These are phyloP conservation scores for Sparidentex hasta DNA, from an alignment of 2,797 vertebrate genomes.

Conservation along the genomic window DNA sequence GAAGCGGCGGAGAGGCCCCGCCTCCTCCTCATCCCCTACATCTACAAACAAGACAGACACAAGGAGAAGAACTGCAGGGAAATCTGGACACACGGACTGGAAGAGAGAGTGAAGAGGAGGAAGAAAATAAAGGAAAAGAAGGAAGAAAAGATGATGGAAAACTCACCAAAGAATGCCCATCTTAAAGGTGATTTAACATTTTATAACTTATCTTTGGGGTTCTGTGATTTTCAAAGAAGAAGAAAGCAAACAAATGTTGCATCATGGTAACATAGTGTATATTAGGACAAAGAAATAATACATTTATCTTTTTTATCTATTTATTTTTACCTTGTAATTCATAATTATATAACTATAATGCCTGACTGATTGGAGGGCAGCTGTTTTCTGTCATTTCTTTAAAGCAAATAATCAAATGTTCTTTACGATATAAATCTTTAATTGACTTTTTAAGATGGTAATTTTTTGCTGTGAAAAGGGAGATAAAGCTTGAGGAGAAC, in stretches of 20 bases:
- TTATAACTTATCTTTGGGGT: background rate
- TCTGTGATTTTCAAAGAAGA: background rate
- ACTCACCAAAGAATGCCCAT: conserved; percentile 71
- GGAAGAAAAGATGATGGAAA: conserved; percentile 39
- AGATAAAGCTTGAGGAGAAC: conserved; percentile 29
- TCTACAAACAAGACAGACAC: conserved; percentile 94
- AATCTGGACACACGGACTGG: conserved; percentile 86
- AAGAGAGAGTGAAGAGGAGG: conserved; percentile 60
- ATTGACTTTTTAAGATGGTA: conserved; percentile 61
- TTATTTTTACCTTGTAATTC: background rate
- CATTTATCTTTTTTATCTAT: background rate
- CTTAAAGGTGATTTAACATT: conserved; percentile 34
- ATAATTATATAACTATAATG: background rate
- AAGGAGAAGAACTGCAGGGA: conserved; percentile 93
- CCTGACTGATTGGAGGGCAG: background rate
- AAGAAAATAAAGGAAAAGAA: conserved; percentile 34
- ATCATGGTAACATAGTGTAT: background rate
- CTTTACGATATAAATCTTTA: background rate
- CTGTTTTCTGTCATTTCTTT: background rate
- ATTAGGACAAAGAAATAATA: no score
- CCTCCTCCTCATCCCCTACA: conserved; percentile 96
- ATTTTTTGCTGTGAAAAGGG: conserved; percentile 61
- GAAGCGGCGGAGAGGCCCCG: conserved; percentile 91
- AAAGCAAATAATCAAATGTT: background rate
- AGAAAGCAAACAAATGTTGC: background rate